Base-by-base conservation (phyloP, 2,797 vertebrate species). In the Cichlasoma orientale region DNA sequence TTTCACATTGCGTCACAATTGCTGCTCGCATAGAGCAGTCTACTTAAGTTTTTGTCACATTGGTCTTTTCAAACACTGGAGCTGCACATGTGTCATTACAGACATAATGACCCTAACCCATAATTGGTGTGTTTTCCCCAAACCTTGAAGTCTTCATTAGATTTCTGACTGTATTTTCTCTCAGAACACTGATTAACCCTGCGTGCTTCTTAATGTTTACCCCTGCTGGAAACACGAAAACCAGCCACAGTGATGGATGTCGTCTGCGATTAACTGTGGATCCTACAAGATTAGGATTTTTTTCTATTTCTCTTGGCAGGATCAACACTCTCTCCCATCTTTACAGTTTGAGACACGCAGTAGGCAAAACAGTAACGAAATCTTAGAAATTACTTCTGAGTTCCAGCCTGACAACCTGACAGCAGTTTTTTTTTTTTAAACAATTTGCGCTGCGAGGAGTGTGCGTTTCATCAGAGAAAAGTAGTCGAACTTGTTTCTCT, bases 371-470 rank as follows among this genome's bases (percentile, higher is more conserved):
- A 78, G 63, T 44, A 75, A 77, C 50, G 4, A 14, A 68, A 75
- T 75, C 73, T 75, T 61, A 80, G 13, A 75, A 79, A 75, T 79
- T 11, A 80, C 71, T 72, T 77, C 66, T 74, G 61, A 38, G 2
- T 50, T 75, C 10, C 25, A 61, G 50, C 71, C 75, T 72, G 77
- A 72, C 75, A 75, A 69, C 41, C 75, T 66, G 75, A 71, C 75
- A 73, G 68, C 3, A 70, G 21, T 58, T 81, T 82, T n/a, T n/a
- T n/a, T n/a, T n/a, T n/a, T 83, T 84, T 75, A 79, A 86, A 82
- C 77, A 88, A 44, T 78, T 80, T 82, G 55, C 72, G 41, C 76
- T 19, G 53, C 19, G 44, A 23, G 14, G 19, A 80, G 78, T 27
- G 44, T 73, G 78, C 23, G 73, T 77, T 83, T 78, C 59, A 68